Evolutionary conservation across 2,113 vertebrate species (phyloP).

Genomic region (Pungitius pungitius): DNA sequence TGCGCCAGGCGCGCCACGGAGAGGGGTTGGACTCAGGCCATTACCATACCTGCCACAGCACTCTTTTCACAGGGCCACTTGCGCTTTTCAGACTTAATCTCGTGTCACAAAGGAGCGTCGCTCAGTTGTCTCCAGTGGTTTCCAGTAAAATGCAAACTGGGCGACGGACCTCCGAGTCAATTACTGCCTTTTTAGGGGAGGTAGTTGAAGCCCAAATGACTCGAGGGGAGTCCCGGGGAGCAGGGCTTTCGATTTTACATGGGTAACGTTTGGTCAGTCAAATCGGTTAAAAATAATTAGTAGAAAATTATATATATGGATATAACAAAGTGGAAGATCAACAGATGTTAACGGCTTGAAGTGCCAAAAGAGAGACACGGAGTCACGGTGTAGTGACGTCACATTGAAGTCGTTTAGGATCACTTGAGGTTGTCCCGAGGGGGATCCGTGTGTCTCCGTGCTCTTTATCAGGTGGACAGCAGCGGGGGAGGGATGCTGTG

Average conservation of each 20-base stretch:
- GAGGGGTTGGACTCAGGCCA: constrained; percentile 14
- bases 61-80: constrained; percentile 59
- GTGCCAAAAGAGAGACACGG: fast-evolving
- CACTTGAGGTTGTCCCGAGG: background rate
- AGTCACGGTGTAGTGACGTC: background rate
- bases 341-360: background rate
- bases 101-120: constrained; percentile 64
- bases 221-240: constrained; percentile 12
- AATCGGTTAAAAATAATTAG: background rate
- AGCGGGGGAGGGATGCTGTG: background rate
- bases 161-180: constrained; percentile 29
- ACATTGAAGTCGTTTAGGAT: background rate
- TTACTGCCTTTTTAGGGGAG: constrained; percentile 26
- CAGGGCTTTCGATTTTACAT: constrained; percentile 42
- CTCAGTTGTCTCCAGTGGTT: constrained; percentile 59
- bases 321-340: no score
- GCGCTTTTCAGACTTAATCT: constrained; percentile 69
- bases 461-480: constrained; percentile 62
- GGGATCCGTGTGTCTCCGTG: constrained; percentile 19
- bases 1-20: constrained; percentile 13
- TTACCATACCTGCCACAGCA: constrained; percentile 60
- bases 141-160: constrained; percentile 76
- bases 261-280: background rate
- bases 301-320: background rate
- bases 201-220: constrained; percentile 20